A percentile compares a stretch with the other conserved stretches of the same genome.
phyloP scores from a whole-genome alignment of 2,888 invertebrate genomes.

The Dryobota labecula region DNA sequence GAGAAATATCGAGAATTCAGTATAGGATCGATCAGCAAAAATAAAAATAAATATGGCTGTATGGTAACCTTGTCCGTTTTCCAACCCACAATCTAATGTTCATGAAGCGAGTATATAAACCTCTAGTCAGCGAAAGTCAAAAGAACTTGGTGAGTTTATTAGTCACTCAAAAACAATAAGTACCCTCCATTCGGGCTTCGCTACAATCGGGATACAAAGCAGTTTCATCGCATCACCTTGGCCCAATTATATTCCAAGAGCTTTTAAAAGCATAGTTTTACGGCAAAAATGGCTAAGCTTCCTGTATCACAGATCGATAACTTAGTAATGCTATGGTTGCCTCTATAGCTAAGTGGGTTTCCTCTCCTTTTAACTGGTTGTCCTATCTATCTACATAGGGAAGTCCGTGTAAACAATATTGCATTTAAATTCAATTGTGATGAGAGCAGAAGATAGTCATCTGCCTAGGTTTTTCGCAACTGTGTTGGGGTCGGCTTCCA shows the following conservation, averaged over 20 bases:
- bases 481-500: no score
- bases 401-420: not conserved
- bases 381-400: not conserved
- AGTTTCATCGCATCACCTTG: not conserved
- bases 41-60: not conserved
- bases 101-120: not conserved
- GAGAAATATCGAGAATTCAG: not conserved
- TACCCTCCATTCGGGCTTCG: not conserved
- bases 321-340: not conserved
- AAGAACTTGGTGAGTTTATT: not conserved
- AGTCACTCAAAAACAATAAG: not conserved
- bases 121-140: not conserved
- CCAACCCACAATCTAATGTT: not conserved
- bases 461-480: no score
- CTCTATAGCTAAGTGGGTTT: not conserved
- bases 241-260: not conserved
- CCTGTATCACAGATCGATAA: not conserved
- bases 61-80: not conserved
- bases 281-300: not conserved
- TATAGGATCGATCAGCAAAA: not conserved
- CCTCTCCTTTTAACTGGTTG: not conserved
- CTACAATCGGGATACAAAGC: not conserved
- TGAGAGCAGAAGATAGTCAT: not conserved
- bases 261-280: not conserved
- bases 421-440: not conserved